Conservation (phyloP, 2,888 invertebrate species). For the Hololepta plana region DNA sequence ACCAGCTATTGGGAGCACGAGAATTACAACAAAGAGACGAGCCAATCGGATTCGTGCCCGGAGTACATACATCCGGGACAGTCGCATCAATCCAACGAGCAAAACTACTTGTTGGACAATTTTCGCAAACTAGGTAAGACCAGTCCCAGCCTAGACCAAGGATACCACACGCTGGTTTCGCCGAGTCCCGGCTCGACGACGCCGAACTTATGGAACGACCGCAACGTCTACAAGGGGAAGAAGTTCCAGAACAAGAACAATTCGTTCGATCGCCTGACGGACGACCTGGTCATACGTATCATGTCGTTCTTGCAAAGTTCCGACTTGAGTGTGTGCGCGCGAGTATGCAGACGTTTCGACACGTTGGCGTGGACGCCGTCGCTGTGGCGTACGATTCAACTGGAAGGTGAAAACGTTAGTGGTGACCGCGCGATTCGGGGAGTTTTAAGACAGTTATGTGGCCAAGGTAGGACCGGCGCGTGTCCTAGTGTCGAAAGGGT, state of each 20-base stretch:
- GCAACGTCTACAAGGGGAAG: slow-evolving; percentile 20
- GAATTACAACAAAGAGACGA: slow-evolving; percentile 17
- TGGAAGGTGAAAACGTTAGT: slow-evolving; percentile 39
- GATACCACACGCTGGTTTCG: slow-evolving; percentile 60
- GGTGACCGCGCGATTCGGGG: slow-evolving; percentile 48
- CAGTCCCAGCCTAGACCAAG: slow-evolving; percentile 58
- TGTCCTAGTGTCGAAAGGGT: slow-evolving; percentile 50
- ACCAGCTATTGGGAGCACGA: slow-evolving; percentile 25
- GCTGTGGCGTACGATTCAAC: slow-evolving; percentile 50
- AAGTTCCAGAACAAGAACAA: slow-evolving; percentile 23
- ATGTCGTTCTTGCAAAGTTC: slow-evolving; percentile 52
- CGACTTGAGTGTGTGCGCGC: slow-evolving; percentile 53
- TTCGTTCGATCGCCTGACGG: slow-evolving; percentile 42
- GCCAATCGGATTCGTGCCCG: slow-evolving; percentile 14
- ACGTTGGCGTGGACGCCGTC: slow-evolving; percentile 59
- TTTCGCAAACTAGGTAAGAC: slow-evolving; percentile 30
- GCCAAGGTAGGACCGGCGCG: slow-evolving; percentile 45
- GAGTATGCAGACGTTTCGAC: slow-evolving; percentile 61
- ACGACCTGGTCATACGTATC: slow-evolving; percentile 48
- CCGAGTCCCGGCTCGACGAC: slow-evolving; percentile 32
- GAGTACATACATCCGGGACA: slow-evolving; percentile 14
- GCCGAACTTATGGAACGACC: slow-evolving; percentile 24
- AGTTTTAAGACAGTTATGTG: slow-evolving; percentile 43
- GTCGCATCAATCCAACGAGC: slow-evolving; percentile 9
- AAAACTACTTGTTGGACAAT: slow-evolving; percentile 18